Base-by-base conservation (phyloP, 2,888 invertebrate genomes). In the Ormyrus labotus region DNA sequence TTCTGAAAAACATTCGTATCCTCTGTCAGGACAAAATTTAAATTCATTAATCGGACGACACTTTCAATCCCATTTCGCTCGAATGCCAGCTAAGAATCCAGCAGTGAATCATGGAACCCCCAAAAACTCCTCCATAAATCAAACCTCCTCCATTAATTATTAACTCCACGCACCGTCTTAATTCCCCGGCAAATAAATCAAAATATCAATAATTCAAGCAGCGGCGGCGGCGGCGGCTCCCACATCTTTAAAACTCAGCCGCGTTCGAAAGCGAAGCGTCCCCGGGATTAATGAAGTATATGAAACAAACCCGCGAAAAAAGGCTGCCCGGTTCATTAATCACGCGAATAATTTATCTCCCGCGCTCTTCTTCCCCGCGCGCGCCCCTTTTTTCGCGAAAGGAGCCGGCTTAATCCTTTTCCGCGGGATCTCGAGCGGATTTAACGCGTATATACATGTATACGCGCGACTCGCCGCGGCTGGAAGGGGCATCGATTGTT, bases 311-410 rank as follows among this genome's bases (percentile, higher is more conserved):
- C 19, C 50, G 58, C 50, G 53, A 74, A 67, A 67, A 50, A 65
- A 67, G 64, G 34, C 55, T 19, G 72, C 61, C 48, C 48, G 45
- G 19, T 69, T 70, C 79, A 74, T 80, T 80, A 80, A 80, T 80
- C 79, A 80, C 58, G 19, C 53, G 74, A 64, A 80, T 80, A 80
- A 80, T 80, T 80, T 70, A 80, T 80, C 79, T 80, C 64, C 10
- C 64, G 11, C 19, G 67, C 64, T 19, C 45, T 55, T 55, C 47
- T 63, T 45, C 57, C 19, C 9, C 10, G 11, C 19, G 10, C 13
- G 3, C 57, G 10, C 13, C 0, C 57, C 19, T 72, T 67, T 73
- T 55, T 73, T 74, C 10, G 34, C 11, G 63, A 63, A 11, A 47
- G 47, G 19, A 63, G 11, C 19, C 1, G 45, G 63, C 19, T 60